phyloP scores from a whole-genome alignment of 2,888 invertebrate genomes.

The Palloptera scutellata region DNA sequence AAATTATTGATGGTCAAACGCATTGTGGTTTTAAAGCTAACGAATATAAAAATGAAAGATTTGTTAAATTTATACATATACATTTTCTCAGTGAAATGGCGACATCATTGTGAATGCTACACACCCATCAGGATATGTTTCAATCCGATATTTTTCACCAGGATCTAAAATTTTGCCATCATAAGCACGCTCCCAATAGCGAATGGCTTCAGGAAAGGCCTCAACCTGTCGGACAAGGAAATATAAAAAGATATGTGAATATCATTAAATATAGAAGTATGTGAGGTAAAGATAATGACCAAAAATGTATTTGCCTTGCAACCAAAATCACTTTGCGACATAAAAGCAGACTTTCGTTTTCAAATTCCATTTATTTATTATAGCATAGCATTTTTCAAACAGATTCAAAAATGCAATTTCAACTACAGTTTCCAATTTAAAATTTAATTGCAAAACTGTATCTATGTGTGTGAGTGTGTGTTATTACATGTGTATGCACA shows the following conservation, averaged over 20 bases:
- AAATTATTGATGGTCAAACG: conserved; percentile 78
- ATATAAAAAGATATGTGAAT: neutral
- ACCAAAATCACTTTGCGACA: too few relatives aligned
- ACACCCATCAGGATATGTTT: conserved; percentile 67
- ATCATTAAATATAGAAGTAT: neutral
- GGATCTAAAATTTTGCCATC: conserved; percentile 78
- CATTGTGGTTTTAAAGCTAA: conserved; percentile 75
- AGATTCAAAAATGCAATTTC: too few relatives aligned
- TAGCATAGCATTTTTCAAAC: too few relatives aligned
- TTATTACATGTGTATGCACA: too few relatives aligned
- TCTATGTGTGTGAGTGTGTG: too few relatives aligned
- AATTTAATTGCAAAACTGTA: too few relatives aligned
- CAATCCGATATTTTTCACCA: conserved; percentile 71
- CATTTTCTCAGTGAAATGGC: conserved; percentile 1
- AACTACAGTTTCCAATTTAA: too few relatives aligned
- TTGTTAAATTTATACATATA: neutral
- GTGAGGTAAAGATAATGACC: neutral
- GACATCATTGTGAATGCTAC: conserved; percentile 23
- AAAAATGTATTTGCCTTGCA: neutral
- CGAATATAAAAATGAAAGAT: neutral
- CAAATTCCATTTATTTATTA: too few relatives aligned
- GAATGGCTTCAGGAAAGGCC: conserved; percentile 85
- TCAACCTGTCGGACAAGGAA: conserved; percentile 69
- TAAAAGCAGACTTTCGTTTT: too few relatives aligned
- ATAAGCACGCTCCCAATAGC: conserved; percentile 81